Conservation (phyloP, 2,888 invertebrate species). For the Mesoligia furuncula region DNA sequence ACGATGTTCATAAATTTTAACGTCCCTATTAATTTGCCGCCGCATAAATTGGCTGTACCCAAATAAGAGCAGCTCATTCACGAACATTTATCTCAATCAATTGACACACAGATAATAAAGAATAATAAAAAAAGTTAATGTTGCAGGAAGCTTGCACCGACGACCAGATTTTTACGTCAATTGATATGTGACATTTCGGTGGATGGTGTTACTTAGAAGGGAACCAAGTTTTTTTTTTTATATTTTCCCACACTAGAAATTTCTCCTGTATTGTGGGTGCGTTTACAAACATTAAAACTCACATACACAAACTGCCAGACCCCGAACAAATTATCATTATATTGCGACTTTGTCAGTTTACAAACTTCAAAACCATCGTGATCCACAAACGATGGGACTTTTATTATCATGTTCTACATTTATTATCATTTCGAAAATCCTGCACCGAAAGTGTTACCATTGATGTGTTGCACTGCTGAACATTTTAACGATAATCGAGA, state of each 20-base stretch:
- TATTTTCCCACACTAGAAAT: too few species aligned
- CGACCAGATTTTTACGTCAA: conserved; percentile 52
- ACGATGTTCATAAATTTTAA: not conserved
- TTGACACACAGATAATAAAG: conserved; percentile 13
- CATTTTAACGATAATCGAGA: not conserved
- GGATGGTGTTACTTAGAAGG: conserved; percentile 7
- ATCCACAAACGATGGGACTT: too few species aligned
- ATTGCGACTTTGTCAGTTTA: too few species aligned
- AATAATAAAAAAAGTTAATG: conserved; percentile 46
- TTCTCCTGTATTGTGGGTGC: too few species aligned
- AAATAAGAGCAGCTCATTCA: conserved; percentile 6
- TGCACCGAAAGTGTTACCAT: too few species aligned
- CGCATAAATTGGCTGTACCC: not conserved
- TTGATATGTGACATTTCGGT: conserved; percentile 55
- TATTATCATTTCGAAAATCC: too few species aligned
- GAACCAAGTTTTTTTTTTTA: too few species aligned
- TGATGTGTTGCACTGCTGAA: not conserved
- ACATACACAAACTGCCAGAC: too few species aligned
- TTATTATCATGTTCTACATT: too few species aligned
- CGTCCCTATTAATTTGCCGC: not conserved
- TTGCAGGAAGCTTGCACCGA: conserved; percentile 53
- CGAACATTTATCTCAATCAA: conserved; percentile 43
- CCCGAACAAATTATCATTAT: not conserved
- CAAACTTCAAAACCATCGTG: too few species aligned
- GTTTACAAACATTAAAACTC: too few species aligned